Evolutionary conservation across 2,797 vertebrate species (phyloP).

Genomic region (Heliangelus exortis): DNA sequence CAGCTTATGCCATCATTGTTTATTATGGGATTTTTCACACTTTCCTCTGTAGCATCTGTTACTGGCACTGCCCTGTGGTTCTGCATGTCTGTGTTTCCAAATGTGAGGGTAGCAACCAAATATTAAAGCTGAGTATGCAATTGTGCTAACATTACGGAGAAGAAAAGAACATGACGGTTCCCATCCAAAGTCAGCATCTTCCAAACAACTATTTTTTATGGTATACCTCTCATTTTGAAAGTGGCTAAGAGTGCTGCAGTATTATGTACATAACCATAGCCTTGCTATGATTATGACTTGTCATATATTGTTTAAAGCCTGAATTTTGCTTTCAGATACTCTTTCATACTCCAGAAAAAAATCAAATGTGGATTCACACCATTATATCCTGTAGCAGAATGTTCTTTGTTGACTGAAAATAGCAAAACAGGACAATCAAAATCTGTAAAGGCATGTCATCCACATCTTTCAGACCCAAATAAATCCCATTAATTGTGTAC

Average conservation of each 20-base stretch:
- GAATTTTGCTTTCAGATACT: slow-evolving; percentile 12
- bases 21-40: slow-evolving; percentile 11
- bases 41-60: neutral
- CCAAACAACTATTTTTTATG: slow-evolving; percentile 35
- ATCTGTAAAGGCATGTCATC: neutral
- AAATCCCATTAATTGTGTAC: slow-evolving; percentile 21
- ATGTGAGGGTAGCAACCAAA: neutral
- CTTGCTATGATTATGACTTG: slow-evolving; percentile 28
- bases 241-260: neutral
- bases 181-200: slow-evolving; percentile 10
- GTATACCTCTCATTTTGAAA: slow-evolving; percentile 8
- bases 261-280: slow-evolving; percentile 10
- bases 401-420: slow-evolving; percentile 21
- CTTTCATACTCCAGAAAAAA: neutral
- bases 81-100: neutral
- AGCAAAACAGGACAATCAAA: neutral
- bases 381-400: neutral
- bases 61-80: neutral
- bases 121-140: neutral
- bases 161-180: neutral
- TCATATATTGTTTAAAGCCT: slow-evolving; percentile 43
- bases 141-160: neutral
- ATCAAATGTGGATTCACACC: neutral
- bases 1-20: slow-evolving; percentile 23
- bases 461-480: neutral